phyloP scores from a whole-genome alignment of 2,113 vertebrate genomes.

The Laterallus jamaicensis region DNA sequence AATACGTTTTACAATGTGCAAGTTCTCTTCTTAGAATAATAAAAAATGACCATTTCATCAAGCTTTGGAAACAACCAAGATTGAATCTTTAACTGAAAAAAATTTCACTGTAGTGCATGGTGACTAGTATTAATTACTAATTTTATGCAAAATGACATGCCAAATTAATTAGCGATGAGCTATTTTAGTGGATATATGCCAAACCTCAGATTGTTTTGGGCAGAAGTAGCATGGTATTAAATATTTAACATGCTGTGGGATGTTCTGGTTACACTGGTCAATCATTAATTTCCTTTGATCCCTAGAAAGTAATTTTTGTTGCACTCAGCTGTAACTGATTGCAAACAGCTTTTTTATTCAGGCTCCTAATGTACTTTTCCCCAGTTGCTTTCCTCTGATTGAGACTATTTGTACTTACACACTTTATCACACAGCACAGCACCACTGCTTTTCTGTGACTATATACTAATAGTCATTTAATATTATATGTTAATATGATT shows the following conservation, averaged over 20 bases:
- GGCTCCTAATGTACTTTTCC: constrained; percentile 57
- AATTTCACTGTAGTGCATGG: background rate
- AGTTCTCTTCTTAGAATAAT: constrained; percentile 42
- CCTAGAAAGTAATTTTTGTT: constrained; percentile 76
- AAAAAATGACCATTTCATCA: constrained; percentile 56
- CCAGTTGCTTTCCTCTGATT: constrained; percentile 60
- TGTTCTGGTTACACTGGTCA: constrained; percentile 71
- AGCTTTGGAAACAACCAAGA: constrained; percentile 30
- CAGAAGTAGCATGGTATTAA: constrained; percentile 60
- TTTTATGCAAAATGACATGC: constrained; percentile 72
- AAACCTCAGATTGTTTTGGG: constrained; percentile 67
- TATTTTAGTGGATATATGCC: constrained; percentile 64
- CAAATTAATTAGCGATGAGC: constrained; percentile 73
- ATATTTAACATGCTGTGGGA: constrained; percentile 73
- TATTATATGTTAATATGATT: constrained; percentile 17
- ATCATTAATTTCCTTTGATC: constrained; percentile 75
- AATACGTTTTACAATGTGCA: constrained; percentile 31
- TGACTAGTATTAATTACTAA: constrained; percentile 71
- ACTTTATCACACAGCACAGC: constrained; percentile 24
- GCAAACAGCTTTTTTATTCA: constrained; percentile 44
- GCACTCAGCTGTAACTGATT: constrained; percentile 76
- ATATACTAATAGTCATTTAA: constrained; percentile 27
- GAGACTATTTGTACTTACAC: constrained; percentile 19
- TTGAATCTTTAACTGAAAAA: constrained; percentile 28
- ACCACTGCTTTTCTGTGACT: background rate